phyloP scores from a whole-genome alignment of 2,113 vertebrate species.

The Lophochroa leadbeateri region DNA sequence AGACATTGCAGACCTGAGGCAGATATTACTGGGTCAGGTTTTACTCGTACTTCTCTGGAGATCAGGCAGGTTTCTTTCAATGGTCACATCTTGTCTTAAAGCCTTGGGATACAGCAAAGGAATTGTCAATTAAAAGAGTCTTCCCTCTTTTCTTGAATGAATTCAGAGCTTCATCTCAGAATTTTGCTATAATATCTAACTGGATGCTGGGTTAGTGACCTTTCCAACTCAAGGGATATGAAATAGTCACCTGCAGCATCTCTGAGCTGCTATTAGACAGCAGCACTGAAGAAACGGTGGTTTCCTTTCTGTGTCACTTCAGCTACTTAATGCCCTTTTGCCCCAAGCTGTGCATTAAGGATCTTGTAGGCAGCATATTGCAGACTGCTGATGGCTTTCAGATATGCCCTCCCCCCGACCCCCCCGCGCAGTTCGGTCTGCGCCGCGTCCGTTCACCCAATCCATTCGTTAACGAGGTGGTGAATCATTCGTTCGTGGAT shows the following conservation, averaged over 20 bases:
- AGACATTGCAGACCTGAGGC: not conserved
- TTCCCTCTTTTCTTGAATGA: not conserved
- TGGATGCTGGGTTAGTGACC: not conserved
- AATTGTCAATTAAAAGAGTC: not conserved
- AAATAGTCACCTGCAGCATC: not conserved
- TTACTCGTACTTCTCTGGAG: not conserved
- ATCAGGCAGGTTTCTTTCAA: not conserved
- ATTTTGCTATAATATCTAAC: not conserved
- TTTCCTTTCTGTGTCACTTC: not conserved
- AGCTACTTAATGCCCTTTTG: not conserved
- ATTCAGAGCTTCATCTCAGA: not conserved
- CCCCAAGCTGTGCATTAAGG: not conserved
- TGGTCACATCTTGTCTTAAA: not conserved
- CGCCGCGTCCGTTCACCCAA: no score
- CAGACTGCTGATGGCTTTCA: not conserved
- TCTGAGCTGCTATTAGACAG: not conserved
- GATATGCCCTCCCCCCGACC: no score
- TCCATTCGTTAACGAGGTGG: no score
- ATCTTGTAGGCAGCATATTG: not conserved
- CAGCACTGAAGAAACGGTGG: not conserved
- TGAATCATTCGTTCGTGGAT: no score
- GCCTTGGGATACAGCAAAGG: not conserved
- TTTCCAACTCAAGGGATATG: not conserved
- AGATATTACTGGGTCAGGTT: not conserved
- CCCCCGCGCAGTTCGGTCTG: no score